Evolutionary conservation across 2,888 invertebrate species (phyloP).

Genomic region (Hybos culiciformis): DNA sequence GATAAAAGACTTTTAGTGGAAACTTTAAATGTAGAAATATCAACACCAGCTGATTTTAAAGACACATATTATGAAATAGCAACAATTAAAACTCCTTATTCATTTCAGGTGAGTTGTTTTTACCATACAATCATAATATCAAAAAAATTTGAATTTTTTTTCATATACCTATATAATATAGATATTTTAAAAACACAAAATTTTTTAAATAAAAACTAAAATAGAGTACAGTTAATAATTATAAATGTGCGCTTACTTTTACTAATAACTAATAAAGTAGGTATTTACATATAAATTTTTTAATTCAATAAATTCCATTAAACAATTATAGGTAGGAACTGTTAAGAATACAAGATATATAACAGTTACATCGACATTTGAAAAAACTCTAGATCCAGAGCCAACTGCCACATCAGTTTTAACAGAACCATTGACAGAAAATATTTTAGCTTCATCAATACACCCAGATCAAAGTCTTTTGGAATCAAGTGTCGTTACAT

Average conservation of each 20-base stretch:
- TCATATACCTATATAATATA: constrained; percentile 5
- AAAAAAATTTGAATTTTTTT: neutral
- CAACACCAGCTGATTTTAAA: constrained; percentile 72
- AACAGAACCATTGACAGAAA: constrained; percentile 72
- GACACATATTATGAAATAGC: constrained; percentile 82
- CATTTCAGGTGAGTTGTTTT: constrained; percentile 62
- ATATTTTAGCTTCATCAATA: constrained; percentile 66
- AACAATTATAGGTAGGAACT: constrained; percentile 58
- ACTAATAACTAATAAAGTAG: neutral
- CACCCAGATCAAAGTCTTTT: constrained; percentile 52
- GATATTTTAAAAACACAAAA: neutral
- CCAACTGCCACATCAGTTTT: constrained; percentile 43
- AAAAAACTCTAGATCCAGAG: constrained; percentile 56
- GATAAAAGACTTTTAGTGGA: constrained; percentile 50
- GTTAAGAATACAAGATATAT: constrained; percentile 77
- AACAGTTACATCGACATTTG: constrained; percentile 74
- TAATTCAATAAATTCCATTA: neutral
- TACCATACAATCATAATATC: neutral
- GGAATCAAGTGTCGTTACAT: constrained; percentile 68
- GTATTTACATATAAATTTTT: neutral
- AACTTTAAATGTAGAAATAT: constrained; percentile 77
- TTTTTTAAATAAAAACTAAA: constrained; percentile 1
- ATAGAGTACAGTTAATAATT: no score
- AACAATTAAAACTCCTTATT: constrained; percentile 78
- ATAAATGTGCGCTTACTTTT: neutral